Evolutionary conservation across 2,797 vertebrate genomes (phyloP).

Genomic region (Melanotaenia boesemani): DNA sequence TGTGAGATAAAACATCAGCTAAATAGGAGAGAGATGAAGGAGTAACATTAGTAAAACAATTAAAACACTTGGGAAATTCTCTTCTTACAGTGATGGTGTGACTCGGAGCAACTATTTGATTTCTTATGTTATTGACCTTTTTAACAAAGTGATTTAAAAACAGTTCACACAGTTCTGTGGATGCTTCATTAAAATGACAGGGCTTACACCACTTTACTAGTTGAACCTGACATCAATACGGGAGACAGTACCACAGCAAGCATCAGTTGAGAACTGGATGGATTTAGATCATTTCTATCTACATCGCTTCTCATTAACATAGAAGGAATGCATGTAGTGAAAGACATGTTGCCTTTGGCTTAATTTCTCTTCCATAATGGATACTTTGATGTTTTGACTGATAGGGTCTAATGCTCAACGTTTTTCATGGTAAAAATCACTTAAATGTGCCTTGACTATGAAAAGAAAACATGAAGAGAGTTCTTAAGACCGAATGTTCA

Average conservation of each 20-base stretch:
- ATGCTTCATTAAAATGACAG: too few relatives aligned
- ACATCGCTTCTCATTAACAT: constrained; percentile 19
- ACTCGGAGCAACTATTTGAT: too few relatives aligned
- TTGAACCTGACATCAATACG: background rate
- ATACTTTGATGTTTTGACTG: constrained; percentile 12
- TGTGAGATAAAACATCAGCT: too few relatives aligned
- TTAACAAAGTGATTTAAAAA: too few relatives aligned
- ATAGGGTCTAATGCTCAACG: background rate
- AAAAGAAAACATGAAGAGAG: background rate
- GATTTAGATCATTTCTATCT: constrained; percentile 20
- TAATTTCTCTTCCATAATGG: background rate
- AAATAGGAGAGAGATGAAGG: too few relatives aligned
- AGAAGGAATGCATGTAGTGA: background rate
- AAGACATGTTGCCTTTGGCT: constrained; percentile 2
- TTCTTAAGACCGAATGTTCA: background rate
- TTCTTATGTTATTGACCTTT: too few relatives aligned
- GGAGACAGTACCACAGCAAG: background rate
- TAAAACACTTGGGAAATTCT: too few relatives aligned
- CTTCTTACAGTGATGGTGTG: too few relatives aligned
- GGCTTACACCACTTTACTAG: background rate
- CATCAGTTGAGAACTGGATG: constrained; percentile 8
- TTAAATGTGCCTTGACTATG: background rate
- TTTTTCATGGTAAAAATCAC: background rate
- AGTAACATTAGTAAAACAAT: too few relatives aligned
- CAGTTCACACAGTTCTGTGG: too few relatives aligned